These are phyloP conservation scores for Meda fulgida DNA, from an alignment of 2,797 vertebrate genomes.

Conservation along the genomic window DNA sequence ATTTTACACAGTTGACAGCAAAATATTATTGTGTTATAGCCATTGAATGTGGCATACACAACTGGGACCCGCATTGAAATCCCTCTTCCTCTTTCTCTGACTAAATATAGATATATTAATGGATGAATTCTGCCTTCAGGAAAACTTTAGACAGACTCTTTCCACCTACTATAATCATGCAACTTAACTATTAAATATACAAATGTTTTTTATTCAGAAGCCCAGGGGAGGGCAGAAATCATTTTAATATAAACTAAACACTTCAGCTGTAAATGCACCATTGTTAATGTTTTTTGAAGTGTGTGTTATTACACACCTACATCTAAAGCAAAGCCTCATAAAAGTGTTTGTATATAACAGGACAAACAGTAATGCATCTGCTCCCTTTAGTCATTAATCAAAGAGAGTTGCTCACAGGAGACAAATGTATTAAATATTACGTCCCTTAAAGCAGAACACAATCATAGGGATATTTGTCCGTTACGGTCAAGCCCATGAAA, in stretches of 20 bases:
- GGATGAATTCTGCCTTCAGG: neutral
- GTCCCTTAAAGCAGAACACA: neutral
- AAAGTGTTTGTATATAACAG: neutral
- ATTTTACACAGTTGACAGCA: neutral
- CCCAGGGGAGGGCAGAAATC: neutral
- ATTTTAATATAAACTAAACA: neutral
- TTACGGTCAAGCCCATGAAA: neutral
- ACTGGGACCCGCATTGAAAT: neutral
- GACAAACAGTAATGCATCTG: neutral
- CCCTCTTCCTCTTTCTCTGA: neutral
- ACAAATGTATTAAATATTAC: neutral
- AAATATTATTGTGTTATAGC: neutral
- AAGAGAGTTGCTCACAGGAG: neutral
- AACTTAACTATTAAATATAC: neutral
- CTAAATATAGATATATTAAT: neutral
- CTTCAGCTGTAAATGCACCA: neutral
- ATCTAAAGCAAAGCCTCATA: neutral
- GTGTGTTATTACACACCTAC: neutral
- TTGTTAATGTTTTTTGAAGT: neutral
- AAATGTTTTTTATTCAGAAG: neutral
- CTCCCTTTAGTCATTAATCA: neutral
- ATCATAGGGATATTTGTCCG: neutral
- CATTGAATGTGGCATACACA: neutral
- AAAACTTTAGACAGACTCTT: neutral
- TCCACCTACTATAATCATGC: neutral